Evolutionary conservation across 2,113 vertebrate genomes (phyloP).

Genomic region (Heterotilapia buettikoferi): DNA sequence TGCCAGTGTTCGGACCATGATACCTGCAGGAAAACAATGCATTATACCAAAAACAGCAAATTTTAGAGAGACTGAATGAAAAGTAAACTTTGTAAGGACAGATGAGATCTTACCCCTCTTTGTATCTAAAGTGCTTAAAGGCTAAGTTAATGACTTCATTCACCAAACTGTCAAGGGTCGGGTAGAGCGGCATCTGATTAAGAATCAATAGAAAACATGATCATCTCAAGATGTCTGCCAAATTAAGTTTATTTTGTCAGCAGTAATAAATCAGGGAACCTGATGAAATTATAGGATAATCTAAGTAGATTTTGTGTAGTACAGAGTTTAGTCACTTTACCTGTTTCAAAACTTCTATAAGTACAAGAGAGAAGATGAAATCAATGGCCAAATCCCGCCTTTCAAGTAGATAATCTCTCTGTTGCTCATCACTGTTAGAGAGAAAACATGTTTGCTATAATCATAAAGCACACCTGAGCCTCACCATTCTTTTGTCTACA

Average conservation of each 20-base stretch:
- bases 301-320: background rate
- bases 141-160: constrained; percentile 94
- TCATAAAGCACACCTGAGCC: background rate
- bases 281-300: background rate
- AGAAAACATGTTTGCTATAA: constrained; percentile 3
- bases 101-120: constrained; percentile 85
- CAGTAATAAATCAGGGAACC: background rate
- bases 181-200: constrained; percentile 90
- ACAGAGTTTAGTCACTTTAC: constrained; percentile 57
- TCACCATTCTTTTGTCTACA: background rate
- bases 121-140: constrained; percentile 99
- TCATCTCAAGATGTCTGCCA: background rate
- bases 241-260: too few relatives aligned
- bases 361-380: constrained; percentile 97
- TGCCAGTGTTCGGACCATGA: constrained; percentile 96
- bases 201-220: constrained; percentile 22
- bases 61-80: background rate
- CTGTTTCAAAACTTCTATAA: constrained; percentile 98
- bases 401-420: constrained; percentile 95
- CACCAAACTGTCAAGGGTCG: constrained; percentile 90
- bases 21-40: constrained; percentile 74
- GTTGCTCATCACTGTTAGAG: constrained; percentile 87
- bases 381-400: constrained; percentile 96
- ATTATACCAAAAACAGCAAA: background rate
- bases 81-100: background rate